These are phyloP conservation scores for Rhodophaea formosa DNA, from an alignment of 2,888 invertebrate genomes.

Conservation along the genomic window DNA sequence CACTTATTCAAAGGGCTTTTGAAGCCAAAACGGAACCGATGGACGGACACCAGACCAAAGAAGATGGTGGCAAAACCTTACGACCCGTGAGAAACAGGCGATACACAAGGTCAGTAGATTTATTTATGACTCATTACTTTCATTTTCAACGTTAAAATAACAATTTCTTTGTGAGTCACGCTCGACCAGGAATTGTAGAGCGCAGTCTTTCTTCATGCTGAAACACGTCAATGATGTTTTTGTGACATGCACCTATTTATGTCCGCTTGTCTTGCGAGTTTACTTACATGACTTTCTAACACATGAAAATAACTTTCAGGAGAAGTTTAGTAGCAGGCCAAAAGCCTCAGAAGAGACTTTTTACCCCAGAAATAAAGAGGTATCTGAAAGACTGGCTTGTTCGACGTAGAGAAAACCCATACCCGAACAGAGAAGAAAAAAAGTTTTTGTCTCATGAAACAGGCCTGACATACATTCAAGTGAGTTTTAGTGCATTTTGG, in stretches of 20 bases:
- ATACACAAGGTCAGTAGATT: conserved; percentile 84
- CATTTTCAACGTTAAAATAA: conserved; percentile 45
- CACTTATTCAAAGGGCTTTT: conserved; percentile 58
- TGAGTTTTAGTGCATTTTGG: conserved; percentile 49
- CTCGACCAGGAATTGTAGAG: conserved; percentile 31
- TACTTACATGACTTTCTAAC: conserved; percentile 1
- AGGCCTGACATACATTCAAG: conserved; percentile 89
- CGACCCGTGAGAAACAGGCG: conserved; percentile 86
- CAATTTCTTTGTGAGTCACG: conserved; percentile 74
- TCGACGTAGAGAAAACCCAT: conserved; percentile 88
- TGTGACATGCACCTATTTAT: conserved; percentile 10
- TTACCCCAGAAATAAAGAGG: conserved; percentile 89
- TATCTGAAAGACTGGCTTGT: conserved; percentile 90
- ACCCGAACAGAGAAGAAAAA: conserved; percentile 89
- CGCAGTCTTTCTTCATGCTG: conserved; percentile 41
- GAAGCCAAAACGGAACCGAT: conserved; percentile 52
- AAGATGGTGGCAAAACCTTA: conserved; percentile 74
- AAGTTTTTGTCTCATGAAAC: conserved; percentile 87
- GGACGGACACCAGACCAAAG: conserved; percentile 61
- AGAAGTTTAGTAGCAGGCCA: conserved; percentile 81
- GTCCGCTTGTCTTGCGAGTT: conserved; percentile 4
- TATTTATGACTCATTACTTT: conserved; percentile 66
- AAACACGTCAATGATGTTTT: conserved; percentile 25
- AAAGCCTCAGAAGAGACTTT: conserved; percentile 86
- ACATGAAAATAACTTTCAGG: conserved; percentile 51